These are phyloP conservation scores for Luehdorfia chinensis DNA, from an alignment of 1,140 invertebrate genomes.

Conservation along the genomic window DNA sequence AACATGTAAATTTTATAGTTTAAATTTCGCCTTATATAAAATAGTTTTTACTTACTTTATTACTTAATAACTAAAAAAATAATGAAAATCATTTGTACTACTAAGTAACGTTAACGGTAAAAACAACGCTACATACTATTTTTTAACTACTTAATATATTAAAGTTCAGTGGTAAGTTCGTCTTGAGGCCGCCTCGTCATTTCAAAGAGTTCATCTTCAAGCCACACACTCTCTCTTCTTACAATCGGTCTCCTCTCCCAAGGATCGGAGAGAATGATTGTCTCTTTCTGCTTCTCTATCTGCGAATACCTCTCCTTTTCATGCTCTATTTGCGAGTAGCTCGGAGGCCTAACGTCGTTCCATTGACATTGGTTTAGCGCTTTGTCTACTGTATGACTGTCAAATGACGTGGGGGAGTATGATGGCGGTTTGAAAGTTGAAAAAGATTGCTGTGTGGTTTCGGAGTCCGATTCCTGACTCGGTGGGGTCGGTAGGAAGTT, in stretches of 20 bases:
- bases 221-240: constrained; percentile 77
- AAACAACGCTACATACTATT: constrained; percentile 8
- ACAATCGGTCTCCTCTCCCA: constrained; percentile 71
- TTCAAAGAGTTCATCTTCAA: constrained; percentile 85
- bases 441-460: constrained; percentile 69
- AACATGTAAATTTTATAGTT: too few relatives aligned
- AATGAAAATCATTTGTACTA: constrained; percentile 13
- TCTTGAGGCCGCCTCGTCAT: constrained; percentile 86
- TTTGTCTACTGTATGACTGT: constrained; percentile 62
- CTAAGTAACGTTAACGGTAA: neutral
- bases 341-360: constrained; percentile 76
- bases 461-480: constrained; percentile 58
- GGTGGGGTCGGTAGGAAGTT: constrained; percentile 81
- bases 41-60: too few relatives aligned
- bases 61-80: constrained; percentile 4
- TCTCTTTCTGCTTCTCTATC: constrained; percentile 54
- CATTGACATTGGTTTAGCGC: constrained; percentile 66
- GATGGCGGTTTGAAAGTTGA: constrained; percentile 79
- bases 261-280: constrained; percentile 75
- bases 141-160: constrained; percentile 17
- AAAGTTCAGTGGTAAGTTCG: constrained; percentile 88
- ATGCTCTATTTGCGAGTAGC: constrained; percentile 65
- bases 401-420: constrained; percentile 66
- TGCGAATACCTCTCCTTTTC: constrained; percentile 55
- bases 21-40: too few relatives aligned